These are phyloP conservation scores for Panagrolaimus sp. DNA, from an alignment of 1,140 invertebrate species.

Conservation along the genomic window DNA sequence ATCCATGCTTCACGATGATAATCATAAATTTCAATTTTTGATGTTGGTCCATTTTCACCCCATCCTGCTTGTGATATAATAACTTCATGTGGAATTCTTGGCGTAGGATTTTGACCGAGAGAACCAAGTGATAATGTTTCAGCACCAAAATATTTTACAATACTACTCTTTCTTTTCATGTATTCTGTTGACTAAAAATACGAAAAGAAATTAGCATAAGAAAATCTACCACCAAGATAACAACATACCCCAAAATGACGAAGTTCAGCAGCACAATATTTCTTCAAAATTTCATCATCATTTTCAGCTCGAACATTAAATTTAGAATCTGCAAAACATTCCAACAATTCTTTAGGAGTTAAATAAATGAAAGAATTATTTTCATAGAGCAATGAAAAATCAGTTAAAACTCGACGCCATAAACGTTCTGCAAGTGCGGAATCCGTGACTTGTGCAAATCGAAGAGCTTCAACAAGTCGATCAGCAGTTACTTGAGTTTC, in stretches of 20 bases:
- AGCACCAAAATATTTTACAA: too few relatives aligned
- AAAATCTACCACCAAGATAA: too few relatives aligned
- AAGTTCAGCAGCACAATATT: too few relatives aligned
- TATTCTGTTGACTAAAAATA: too few relatives aligned
- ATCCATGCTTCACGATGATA: constrained; percentile 21
- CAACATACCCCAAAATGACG: too few relatives aligned
- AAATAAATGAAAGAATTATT: not conserved
- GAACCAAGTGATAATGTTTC: too few relatives aligned
- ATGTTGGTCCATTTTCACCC: constrained; percentile 24
- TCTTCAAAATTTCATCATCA: not conserved
- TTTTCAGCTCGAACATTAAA: not conserved
- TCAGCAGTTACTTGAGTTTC: not conserved
- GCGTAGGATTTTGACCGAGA: too few relatives aligned
- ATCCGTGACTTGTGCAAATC: not conserved
- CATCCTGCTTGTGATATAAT: constrained; percentile 17
- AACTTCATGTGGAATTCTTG: too few relatives aligned
- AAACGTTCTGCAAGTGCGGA: not conserved
- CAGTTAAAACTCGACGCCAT: not conserved
- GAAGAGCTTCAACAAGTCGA: not conserved
- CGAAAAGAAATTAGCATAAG: too few relatives aligned
- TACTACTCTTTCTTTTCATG: too few relatives aligned
- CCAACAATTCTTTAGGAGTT: not conserved
- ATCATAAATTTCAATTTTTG: constrained; percentile 22
- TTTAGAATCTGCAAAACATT: not conserved
- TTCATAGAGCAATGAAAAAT: not conserved